phyloP scores from a whole-genome alignment of 1,140 invertebrate species.

The Cyrtorhinus lividipennis region DNA sequence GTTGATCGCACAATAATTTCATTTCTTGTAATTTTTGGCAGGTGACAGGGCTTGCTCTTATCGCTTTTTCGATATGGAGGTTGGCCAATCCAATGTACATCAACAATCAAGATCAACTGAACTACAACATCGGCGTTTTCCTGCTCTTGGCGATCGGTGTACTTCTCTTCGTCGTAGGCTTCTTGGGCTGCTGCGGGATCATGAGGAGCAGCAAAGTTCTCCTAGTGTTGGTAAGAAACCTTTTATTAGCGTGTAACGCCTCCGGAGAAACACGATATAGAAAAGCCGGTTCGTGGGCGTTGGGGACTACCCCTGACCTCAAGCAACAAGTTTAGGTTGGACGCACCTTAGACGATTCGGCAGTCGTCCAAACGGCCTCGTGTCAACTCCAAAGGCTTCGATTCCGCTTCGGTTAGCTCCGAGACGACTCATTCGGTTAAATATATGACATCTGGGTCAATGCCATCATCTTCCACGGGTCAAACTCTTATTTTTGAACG shows the following conservation, averaged over 20 bases:
- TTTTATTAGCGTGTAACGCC: neutral
- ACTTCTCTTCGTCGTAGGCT: slow-evolving; percentile 67
- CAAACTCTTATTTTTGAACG: no score
- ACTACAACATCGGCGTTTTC: slow-evolving; percentile 55
- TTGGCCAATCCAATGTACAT: slow-evolving; percentile 58
- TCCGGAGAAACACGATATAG: no score
- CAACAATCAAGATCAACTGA: slow-evolving; percentile 47
- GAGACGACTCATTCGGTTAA: no score
- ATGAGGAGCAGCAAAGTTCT: slow-evolving; percentile 74
- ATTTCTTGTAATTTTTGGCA: slow-evolving; percentile 29
- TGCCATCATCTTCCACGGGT: no score
- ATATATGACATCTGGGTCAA: no score
- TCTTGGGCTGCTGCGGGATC: slow-evolving; percentile 83
- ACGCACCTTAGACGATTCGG: no score
- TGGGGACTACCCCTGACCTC: no score
- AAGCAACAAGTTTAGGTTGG: no score
- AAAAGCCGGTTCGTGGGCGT: no score
- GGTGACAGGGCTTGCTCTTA: slow-evolving; percentile 52
- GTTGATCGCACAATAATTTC: neutral
- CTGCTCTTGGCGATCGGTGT: slow-evolving; percentile 62
- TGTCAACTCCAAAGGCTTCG: no score
- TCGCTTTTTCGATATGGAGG: slow-evolving; percentile 57
- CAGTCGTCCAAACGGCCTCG: no score
- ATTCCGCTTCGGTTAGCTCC: no score
- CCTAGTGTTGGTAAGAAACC: slow-evolving; percentile 53